Percentiles rank a stretch among this genome's conserved stretches.
Evolutionary conservation across 2,113 vertebrate genomes (phyloP).

Genomic region (Clarias batrachus): DNA sequence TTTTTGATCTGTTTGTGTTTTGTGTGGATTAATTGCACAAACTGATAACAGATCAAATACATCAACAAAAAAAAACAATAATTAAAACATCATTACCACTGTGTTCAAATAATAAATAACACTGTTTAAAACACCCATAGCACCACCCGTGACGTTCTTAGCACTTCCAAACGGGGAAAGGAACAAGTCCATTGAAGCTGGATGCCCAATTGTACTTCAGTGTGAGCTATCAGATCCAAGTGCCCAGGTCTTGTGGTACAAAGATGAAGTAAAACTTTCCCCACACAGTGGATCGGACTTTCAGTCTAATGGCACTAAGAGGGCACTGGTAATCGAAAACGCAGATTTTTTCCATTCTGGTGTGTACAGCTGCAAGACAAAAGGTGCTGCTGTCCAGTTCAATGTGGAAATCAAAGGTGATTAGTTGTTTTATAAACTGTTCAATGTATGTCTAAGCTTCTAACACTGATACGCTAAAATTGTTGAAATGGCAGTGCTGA

Average conservation of each 20-base stretch:
- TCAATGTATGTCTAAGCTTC: slow-evolving; percentile 48
- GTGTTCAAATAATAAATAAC: slow-evolving; percentile 39
- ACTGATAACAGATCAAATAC: not conserved
- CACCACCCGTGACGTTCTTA: slow-evolving; percentile 75
- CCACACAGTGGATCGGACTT: slow-evolving; percentile 68
- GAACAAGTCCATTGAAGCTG: slow-evolving; percentile 66
- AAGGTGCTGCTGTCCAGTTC: slow-evolving; percentile 71
- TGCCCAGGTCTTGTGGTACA: slow-evolving; percentile 74
- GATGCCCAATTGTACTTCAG: slow-evolving; percentile 66
- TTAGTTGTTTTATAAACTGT: slow-evolving; percentile 42
- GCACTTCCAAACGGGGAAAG: slow-evolving; percentile 68
- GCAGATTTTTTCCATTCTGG: slow-evolving; percentile 73
- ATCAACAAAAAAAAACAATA: not conserved
- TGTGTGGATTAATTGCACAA: not conserved
- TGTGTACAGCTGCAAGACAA: slow-evolving; percentile 76
- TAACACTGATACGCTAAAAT: slow-evolving; percentile 47
- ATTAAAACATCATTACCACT: slow-evolving; percentile 9
- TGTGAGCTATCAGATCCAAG: slow-evolving; percentile 74
- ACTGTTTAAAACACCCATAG: slow-evolving; percentile 67
- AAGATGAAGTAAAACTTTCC: slow-evolving; percentile 72
- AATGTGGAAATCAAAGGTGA: slow-evolving; percentile 79
- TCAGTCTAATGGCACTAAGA: slow-evolving; percentile 59
- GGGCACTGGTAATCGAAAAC: slow-evolving; percentile 66
- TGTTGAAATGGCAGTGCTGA: not conserved
- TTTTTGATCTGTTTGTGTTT: slow-evolving; percentile 39